Conservation (phyloP, 2,888 invertebrate species). For the Teleiodes luculella region DNA sequence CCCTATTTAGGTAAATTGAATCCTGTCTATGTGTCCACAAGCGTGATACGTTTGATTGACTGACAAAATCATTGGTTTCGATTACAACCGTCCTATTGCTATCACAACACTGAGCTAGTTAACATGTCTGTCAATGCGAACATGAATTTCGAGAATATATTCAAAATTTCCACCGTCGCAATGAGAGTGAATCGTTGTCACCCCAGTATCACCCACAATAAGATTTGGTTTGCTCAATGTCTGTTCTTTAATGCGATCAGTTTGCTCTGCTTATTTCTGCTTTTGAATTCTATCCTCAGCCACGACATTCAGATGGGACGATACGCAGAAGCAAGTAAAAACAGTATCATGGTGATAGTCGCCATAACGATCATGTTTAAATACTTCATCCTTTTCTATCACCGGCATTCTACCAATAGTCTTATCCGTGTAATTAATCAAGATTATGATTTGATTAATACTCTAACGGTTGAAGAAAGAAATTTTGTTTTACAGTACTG, state of each 20-base stretch:
- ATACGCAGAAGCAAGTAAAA: constrained; percentile 47
- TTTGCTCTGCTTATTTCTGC: constrained; percentile 22
- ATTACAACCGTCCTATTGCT: not conserved
- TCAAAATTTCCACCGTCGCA: constrained; percentile 33
- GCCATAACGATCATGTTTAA: constrained; percentile 42
- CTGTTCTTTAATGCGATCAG: constrained; percentile 24
- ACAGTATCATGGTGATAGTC: constrained; percentile 44
- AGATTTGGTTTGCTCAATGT: constrained; percentile 34
- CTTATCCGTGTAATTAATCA: constrained; percentile 39
- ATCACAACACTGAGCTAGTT: not conserved
- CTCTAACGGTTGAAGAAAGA: constrained; percentile 36
- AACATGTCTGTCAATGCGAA: not conserved
- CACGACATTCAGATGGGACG: constrained; percentile 38
- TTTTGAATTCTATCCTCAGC: constrained; percentile 37
- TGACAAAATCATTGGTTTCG: not conserved
- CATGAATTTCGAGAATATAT: constrained; percentile 38
- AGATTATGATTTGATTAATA: constrained; percentile 42
- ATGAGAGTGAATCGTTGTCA: constrained; percentile 40
- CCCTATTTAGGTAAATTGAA: too few species aligned
- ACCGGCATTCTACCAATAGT: constrained; percentile 33
- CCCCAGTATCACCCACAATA: constrained; percentile 32
- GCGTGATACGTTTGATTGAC: not conserved
- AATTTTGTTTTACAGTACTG: constrained; percentile 38
- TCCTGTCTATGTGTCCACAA: not conserved
- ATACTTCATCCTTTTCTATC: constrained; percentile 39